These are phyloP conservation scores for Corynorhinus townsendii DNA, from an alignment of 2,113 vertebrate genomes.

Conservation along the genomic window DNA sequence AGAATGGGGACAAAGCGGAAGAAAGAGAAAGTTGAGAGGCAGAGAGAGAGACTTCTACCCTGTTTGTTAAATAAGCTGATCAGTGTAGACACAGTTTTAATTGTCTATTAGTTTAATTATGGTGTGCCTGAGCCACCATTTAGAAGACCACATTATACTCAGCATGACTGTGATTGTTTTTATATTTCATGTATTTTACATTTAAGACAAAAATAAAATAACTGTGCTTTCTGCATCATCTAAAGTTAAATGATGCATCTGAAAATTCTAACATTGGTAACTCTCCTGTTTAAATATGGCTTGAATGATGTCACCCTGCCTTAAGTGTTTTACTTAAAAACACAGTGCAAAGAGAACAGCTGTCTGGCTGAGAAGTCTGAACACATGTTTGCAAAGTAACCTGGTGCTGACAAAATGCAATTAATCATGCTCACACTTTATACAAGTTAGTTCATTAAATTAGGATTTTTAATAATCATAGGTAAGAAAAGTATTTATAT, in stretches of 20 bases:
- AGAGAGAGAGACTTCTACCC: neutral
- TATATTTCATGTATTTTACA: neutral
- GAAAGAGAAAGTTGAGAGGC: neutral
- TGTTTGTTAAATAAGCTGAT: neutral
- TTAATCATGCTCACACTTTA: neutral
- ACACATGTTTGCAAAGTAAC: neutral
- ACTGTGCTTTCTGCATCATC: neutral
- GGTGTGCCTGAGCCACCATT: neutral
- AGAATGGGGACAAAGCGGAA: neutral
- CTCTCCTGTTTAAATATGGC: neutral
- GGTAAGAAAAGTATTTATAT: neutral
- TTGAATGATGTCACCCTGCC: constrained; percentile 42
- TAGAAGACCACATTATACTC: neutral
- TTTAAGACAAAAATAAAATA: neutral
- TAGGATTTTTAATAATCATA: neutral
- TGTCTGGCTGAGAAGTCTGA: constrained; percentile 29
- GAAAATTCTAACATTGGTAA: neutral
- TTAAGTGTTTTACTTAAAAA: constrained; percentile 51
- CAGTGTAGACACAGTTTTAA: neutral
- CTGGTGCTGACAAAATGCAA: constrained; percentile 37
- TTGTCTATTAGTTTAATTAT: neutral
- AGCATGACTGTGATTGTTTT: neutral
- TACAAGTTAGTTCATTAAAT: neutral
- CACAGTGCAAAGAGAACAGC: neutral
- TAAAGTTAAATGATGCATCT: constrained; percentile 28